Evolutionary conservation across 2,888 invertebrate species (phyloP).

Genomic region (Girardia tigrina): DNA sequence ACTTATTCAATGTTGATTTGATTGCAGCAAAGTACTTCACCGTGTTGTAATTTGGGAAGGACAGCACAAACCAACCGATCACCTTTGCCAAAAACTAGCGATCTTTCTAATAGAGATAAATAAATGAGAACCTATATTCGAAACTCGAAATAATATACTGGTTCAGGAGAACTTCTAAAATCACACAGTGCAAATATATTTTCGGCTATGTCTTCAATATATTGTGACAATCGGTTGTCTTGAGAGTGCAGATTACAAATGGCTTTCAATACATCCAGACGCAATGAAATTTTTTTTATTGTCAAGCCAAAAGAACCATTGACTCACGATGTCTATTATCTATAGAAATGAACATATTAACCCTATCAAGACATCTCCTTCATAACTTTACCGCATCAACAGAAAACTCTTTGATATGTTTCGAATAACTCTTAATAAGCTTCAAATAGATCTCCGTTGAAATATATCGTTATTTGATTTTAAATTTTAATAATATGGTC

Average conservation of each 20-base stretch:
- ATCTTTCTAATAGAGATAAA: no score
- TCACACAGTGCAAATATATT: neutral
- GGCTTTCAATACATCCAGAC: neutral
- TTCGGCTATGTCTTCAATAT: neutral
- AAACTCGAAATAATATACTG: no score
- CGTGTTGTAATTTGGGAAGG: neutral
- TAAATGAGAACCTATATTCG: no score
- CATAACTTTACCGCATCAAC: neutral
- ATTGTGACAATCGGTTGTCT: neutral
- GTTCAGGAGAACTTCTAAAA: no score
- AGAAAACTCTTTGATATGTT: neutral
- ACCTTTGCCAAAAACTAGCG: neutral
- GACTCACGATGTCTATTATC: neutral
- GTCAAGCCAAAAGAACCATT: neutral
- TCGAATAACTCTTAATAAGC: neutral
- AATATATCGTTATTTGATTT: no score
- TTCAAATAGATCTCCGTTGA: neutral
- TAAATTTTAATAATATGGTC: no score
- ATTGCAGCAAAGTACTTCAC: neutral
- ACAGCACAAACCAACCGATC: neutral
- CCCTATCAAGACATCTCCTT: neutral
- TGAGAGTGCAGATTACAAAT: neutral
- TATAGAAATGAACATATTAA: neutral
- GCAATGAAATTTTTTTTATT: neutral
- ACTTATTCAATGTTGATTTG: neutral